A percentile compares a stretch with the other conserved stretches of the same genome.
Evolutionary conservation across 2,888 invertebrate genomes (phyloP).

Genomic region (Heliconius ismenius): DNA sequence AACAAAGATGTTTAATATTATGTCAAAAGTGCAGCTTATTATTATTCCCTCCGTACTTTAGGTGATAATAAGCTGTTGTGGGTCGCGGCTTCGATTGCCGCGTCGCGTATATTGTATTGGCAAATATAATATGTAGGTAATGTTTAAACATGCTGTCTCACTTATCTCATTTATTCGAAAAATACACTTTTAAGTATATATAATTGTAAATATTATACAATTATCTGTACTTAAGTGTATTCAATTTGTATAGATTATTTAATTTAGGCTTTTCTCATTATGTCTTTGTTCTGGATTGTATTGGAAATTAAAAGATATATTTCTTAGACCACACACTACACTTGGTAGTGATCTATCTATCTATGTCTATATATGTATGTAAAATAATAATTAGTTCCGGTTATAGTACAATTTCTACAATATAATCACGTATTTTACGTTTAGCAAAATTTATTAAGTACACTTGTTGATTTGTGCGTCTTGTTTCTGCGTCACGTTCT

Average conservation of each 20-base stretch:
- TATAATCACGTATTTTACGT: constrained; percentile 21
- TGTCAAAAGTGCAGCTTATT: constrained; percentile 23
- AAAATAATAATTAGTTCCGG: constrained; percentile 10
- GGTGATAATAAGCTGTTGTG: constrained; percentile 16
- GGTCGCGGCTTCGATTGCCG: background rate
- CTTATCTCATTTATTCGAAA: background rate
- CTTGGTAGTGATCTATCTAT: background rate
- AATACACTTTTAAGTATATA: background rate
- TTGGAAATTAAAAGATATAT: background rate
- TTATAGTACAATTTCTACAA: constrained; percentile 30
- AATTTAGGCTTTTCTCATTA: background rate
- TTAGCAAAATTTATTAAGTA: constrained; percentile 33
- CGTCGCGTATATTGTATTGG: constrained; percentile 2
- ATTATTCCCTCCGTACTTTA: constrained; percentile 19
- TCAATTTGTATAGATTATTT: background rate
- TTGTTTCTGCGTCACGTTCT: constrained; percentile 24
- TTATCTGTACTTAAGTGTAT: background rate
- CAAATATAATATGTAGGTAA: background rate
- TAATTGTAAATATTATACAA: background rate
- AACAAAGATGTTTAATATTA: constrained; percentile 12
- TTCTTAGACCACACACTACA: constrained; percentile 1
- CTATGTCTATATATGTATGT: background rate
- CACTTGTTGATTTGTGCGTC: constrained; percentile 30
- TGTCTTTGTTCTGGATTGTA: constrained; percentile 16
- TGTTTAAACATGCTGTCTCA: background rate